A percentile compares a stretch with the other conserved stretches of the same genome.
Conservation (phyloP, 1,140 invertebrate species). For the Apis cerana region DNA sequence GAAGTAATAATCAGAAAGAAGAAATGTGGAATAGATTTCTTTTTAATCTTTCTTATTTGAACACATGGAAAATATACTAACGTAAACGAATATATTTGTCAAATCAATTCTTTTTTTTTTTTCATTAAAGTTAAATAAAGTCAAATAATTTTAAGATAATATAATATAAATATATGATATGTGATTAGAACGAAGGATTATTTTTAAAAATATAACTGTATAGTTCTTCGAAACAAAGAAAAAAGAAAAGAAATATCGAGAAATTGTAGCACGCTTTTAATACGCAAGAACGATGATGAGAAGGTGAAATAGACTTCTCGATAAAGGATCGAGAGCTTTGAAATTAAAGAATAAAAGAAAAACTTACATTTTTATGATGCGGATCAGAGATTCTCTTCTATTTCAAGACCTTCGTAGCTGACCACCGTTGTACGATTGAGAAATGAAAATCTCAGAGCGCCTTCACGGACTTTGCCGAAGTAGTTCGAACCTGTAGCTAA, state of each 20-base stretch:
- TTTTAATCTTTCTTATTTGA: no score
- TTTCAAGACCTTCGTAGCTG: background rate
- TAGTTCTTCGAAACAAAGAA: no score
- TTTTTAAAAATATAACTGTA: no score
- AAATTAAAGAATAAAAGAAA: background rate
- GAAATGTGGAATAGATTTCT: no score
- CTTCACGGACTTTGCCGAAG: background rate
- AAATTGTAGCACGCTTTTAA: conserved; percentile 24
- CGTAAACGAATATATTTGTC: no score
- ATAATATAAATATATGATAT: no score
- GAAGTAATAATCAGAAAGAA: no score
- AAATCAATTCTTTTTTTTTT: no score
- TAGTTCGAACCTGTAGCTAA: conserved; percentile 23
- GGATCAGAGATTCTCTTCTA: background rate
- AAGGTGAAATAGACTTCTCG: background rate
- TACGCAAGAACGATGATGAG: background rate
- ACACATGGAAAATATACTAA: no score
- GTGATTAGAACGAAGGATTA: no score
- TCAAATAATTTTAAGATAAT: no score
- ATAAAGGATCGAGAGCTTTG: background rate
- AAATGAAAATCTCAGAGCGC: background rate
- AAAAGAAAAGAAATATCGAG: background rate
- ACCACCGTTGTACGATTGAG: background rate
- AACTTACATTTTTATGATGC: background rate
- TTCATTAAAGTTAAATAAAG: no score